A percentile compares a stretch with the other conserved stretches of the same genome.
These are phyloP conservation scores for Malurus melanocephalus DNA, from an alignment of 2,113 vertebrate species.

Conservation along the genomic window DNA sequence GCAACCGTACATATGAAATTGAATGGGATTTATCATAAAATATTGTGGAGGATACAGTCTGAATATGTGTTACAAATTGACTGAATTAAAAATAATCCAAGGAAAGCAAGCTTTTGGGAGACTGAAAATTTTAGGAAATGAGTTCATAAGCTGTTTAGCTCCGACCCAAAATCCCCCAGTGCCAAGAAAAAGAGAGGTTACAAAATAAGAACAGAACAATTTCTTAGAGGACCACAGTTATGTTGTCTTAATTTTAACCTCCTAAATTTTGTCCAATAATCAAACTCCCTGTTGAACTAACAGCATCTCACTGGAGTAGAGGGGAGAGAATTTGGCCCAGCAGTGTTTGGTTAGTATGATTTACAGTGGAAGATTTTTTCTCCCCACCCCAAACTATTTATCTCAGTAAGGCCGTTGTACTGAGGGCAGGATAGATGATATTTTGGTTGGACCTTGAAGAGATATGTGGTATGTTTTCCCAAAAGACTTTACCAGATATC, in stretches of 20 bases:
- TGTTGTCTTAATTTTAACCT: constrained; percentile 65
- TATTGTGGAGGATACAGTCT: constrained; percentile 63
- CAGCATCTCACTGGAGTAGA: constrained; percentile 24
- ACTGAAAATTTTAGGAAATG: constrained; percentile 62
- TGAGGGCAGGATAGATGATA: constrained; percentile 28
- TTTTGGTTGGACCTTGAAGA: constrained; percentile 54
- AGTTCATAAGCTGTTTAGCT: constrained; percentile 64
- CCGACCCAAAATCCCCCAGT: constrained; percentile 45
- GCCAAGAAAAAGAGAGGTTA: constrained; percentile 55
- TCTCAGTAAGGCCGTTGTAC: constrained; percentile 25
- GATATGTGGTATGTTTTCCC: constrained; percentile 47
- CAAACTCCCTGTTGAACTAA: constrained; percentile 39
- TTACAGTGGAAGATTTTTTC: constrained; percentile 22
- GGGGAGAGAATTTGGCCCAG: constrained; percentile 35
- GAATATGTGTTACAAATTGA: constrained; percentile 70
- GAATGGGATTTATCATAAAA: constrained; percentile 80
- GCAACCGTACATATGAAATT: constrained; percentile 72
- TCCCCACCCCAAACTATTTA: constrained; percentile 7
- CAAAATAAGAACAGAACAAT: constrained; percentile 32
- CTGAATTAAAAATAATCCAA: constrained; percentile 72
- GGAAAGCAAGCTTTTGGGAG: constrained; percentile 63
- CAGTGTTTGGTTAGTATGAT: constrained; percentile 45
- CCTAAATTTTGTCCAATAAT: constrained; percentile 58
- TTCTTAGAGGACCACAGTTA: constrained; percentile 50
- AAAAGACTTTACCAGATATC: constrained; percentile 35